A percentile compares a stretch with the other conserved stretches of the same genome.
Evolutionary conservation across 2,888 invertebrate species (phyloP).

Genomic region (Cheiracanthium punctorium): DNA sequence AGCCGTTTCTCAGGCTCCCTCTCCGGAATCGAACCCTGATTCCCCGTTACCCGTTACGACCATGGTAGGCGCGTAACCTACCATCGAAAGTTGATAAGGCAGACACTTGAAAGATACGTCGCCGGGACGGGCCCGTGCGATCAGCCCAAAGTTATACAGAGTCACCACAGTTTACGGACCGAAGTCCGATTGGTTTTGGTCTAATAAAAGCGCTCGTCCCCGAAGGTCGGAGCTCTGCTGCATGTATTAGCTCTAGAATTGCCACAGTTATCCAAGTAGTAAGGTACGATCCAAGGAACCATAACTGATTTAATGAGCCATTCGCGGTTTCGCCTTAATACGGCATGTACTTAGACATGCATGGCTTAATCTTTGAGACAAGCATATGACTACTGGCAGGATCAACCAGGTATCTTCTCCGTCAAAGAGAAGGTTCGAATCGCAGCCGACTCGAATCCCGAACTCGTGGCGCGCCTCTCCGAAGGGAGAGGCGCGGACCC

Average conservation of each 20-base stretch:
- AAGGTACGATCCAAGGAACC: slow-evolving; percentile 17
- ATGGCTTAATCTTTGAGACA: too few relatives aligned
- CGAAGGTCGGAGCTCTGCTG: slow-evolving; percentile 78
- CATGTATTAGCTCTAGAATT: slow-evolving; percentile 84
- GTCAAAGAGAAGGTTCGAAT: too few relatives aligned
- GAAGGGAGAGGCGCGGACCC: too few relatives aligned
- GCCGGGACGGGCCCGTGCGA: slow-evolving; percentile 50
- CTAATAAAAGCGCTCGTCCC: too few relatives aligned
- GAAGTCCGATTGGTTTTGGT: slow-evolving; percentile 74
- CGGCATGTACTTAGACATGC: too few relatives aligned
- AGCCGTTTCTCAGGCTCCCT: slow-evolving; percentile 84
- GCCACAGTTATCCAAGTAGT: slow-evolving; percentile 81
- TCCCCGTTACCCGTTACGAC: slow-evolving; percentile 84
- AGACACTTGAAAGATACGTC: slow-evolving; percentile 75
- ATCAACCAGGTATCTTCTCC: too few relatives aligned
- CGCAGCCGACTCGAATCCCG: too few relatives aligned
- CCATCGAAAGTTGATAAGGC: slow-evolving; percentile 78
- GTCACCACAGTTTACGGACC: too few relatives aligned
- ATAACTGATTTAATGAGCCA: too few relatives aligned
- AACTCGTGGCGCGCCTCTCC: too few relatives aligned
- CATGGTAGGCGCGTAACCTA: slow-evolving; percentile 82
- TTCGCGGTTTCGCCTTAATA: too few relatives aligned
- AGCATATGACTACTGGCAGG: too few relatives aligned
- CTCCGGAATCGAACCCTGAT: slow-evolving; percentile 85
- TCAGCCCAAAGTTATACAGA: slow-evolving; percentile 63